phyloP scores from a whole-genome alignment of 53 echinoderm and acorn worm species.

The Henricia sp. region DNA sequence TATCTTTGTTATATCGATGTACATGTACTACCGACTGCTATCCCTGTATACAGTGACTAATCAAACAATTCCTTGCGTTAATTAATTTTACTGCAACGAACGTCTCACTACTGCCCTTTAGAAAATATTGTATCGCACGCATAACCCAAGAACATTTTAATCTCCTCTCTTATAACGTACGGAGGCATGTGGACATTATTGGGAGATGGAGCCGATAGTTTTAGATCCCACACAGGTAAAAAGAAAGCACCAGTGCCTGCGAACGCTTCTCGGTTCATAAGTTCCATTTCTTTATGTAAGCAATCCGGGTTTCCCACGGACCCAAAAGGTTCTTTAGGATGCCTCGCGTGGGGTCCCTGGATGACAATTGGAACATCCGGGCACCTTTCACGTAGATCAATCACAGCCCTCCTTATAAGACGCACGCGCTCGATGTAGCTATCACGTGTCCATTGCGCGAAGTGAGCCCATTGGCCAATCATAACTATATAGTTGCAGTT shows the following conservation, averaged over 20 bases:
- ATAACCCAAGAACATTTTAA: constrained; percentile 34
- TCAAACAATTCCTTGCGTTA: too few relatives aligned
- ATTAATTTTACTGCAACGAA: too few relatives aligned
- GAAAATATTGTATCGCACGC: constrained; percentile 29
- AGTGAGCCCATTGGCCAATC: constrained; percentile 62
- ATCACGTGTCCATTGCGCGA: constrained; percentile 54
- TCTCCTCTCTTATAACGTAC: constrained; percentile 3
- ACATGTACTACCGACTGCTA: too few relatives aligned
- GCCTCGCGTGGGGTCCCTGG: constrained; percentile 54
- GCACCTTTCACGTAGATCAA: constrained; percentile 38
- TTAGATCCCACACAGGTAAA: constrained; percentile 55
- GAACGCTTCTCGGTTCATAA: constrained; percentile 48
- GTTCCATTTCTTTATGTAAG: constrained; percentile 6
- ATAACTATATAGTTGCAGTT: constrained; percentile 54
- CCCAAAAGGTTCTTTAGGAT: background rate
- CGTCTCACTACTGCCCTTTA: too few relatives aligned
- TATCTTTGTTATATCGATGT: too few relatives aligned
- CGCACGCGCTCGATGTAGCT: constrained; percentile 54
- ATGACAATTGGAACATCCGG: constrained; percentile 52
- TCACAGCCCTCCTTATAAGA: constrained; percentile 33
- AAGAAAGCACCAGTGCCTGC: constrained; percentile 29
- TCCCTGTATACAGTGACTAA: too few relatives aligned
- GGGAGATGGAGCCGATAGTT: constrained; percentile 1
- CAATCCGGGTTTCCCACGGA: background rate
- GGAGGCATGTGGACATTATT: constrained; percentile 32